phyloP scores from a whole-genome alignment of 2,113 vertebrate genomes.

The Furnarius figulus region DNA sequence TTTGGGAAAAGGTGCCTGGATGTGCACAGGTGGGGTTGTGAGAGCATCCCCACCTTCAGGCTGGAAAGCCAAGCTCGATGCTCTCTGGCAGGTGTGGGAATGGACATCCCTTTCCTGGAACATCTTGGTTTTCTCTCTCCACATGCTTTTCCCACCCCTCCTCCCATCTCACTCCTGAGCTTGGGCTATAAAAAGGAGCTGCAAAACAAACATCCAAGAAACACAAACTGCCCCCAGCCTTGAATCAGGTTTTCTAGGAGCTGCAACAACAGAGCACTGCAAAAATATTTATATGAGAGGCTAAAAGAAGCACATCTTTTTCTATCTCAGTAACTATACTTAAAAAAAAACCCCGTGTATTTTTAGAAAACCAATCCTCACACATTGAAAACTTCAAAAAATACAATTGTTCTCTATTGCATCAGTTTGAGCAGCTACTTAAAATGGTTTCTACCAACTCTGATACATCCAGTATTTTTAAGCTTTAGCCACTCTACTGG shows the following conservation, averaged over 20 bases:
- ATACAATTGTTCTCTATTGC: background rate
- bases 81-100: background rate
- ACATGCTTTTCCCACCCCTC: background rate
- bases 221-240: background rate
- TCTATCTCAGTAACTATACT: background rate
- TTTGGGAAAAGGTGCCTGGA: background rate
- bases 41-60: background rate
- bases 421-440: background rate
- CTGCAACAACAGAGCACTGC: background rate
- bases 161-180: background rate
- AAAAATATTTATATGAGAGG: background rate
- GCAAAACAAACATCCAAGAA: slow-evolving; percentile 40
- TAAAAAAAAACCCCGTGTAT: background rate
- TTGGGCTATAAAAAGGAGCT: slow-evolving; percentile 1
- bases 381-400: background rate
- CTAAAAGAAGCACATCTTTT: background rate
- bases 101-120: background rate
- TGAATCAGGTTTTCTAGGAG: background rate
- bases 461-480: background rate
- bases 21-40: fast-evolving
- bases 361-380: background rate
- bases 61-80: background rate
- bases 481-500: background rate
- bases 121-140: background rate
- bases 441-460: background rate